These are phyloP conservation scores for Willisornis vidua DNA, from an alignment of 2,113 vertebrate species.

Conservation along the genomic window DNA sequence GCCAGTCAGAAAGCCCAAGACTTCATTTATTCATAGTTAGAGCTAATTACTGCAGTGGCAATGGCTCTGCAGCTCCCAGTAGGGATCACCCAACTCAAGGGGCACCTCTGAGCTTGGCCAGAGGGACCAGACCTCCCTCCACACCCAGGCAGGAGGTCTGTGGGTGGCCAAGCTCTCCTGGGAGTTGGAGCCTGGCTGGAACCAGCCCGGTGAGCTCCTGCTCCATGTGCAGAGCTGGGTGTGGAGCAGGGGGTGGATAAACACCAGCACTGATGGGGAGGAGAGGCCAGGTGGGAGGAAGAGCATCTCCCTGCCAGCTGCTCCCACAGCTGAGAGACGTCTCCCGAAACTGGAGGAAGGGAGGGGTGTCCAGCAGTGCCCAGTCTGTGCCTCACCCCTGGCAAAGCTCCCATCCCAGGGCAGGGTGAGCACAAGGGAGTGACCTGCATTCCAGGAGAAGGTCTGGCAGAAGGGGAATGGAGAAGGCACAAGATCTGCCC, in stretches of 20 bases:
- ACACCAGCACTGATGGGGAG: not conserved
- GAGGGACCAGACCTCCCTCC: not conserved
- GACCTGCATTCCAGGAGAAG: accelerated
- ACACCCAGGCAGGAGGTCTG: not conserved
- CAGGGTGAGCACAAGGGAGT: not conserved
- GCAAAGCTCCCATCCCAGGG: accelerated
- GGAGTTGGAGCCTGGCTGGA: accelerated
- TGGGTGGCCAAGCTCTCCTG: not conserved
- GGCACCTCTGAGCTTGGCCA: not conserved
- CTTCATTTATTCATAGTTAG: not conserved
- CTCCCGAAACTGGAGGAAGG: not conserved
- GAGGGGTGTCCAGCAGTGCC: not conserved
- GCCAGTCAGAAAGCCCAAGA: not conserved
- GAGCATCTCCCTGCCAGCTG: not conserved
- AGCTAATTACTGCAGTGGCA: not conserved
- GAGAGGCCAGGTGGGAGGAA: not conserved
- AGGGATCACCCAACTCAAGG: not conserved
- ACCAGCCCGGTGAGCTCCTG: not conserved
- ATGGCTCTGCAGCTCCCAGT: not conserved
- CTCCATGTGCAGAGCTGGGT: not conserved
- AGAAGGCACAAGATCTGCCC: not conserved
- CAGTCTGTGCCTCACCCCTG: not conserved
- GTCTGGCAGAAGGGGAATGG: accelerated
- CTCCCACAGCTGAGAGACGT: not conserved
- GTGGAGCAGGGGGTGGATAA: not conserved